phyloP scores from a whole-genome alignment of 53 echinoderm and acorn worm genomes.

The Echinometra lucunter region DNA sequence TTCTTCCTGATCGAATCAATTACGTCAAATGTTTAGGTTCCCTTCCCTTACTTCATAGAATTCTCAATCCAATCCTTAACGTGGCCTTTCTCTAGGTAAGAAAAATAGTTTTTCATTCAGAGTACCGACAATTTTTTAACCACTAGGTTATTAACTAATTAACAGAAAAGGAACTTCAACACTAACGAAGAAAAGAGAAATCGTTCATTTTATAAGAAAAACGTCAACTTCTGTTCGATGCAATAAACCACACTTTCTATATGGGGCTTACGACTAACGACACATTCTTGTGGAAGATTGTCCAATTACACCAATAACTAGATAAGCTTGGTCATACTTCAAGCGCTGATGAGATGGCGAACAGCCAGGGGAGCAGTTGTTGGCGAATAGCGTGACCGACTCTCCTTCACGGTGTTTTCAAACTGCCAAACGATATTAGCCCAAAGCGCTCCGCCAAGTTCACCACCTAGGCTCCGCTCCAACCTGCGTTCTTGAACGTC shows the following conservation, averaged over 20 bases:
- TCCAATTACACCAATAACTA: neutral
- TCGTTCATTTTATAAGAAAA: too few species aligned
- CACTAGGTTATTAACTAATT: neutral
- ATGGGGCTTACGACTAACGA: neutral
- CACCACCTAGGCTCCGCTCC: neutral
- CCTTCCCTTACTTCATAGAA: neutral
- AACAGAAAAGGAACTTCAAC: neutral
- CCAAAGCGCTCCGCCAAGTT: conserved; percentile 7
- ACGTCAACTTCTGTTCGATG: neutral
- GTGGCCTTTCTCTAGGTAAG: too few species aligned
- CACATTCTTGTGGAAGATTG: neutral
- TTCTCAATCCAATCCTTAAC: conserved; percentile 32
- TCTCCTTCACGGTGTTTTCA: conserved; percentile 1
- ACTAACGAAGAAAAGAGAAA: neutral
- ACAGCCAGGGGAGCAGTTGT: conserved; percentile 21
- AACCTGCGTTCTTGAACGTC: neutral
- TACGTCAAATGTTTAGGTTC: too few species aligned
- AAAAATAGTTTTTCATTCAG: neutral
- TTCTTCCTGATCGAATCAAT: too few species aligned
- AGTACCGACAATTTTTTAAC: neutral
- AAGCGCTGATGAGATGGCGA: neutral
- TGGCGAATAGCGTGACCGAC: neutral
- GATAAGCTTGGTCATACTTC: neutral
- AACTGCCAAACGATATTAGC: conserved; percentile 32
- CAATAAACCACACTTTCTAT: neutral